These are phyloP conservation scores for Discoglossus pictus DNA, from an alignment of 2,797 vertebrate species.

Conservation along the genomic window DNA sequence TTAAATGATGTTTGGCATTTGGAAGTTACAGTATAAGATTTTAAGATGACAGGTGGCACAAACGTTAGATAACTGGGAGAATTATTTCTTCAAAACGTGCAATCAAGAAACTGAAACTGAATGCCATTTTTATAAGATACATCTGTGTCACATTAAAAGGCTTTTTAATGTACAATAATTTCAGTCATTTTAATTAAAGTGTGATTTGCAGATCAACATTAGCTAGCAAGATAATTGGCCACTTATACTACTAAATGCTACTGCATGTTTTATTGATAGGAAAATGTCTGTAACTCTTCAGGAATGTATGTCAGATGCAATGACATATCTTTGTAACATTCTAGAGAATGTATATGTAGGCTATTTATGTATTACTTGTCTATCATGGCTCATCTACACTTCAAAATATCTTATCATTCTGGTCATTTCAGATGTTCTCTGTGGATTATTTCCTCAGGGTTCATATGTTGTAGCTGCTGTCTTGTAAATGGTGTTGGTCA, in stretches of 20 bases:
- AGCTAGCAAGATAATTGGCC: constrained; percentile 42
- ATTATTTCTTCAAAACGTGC: constrained; percentile 39
- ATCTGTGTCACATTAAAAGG: constrained; percentile 44
- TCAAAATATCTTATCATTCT: too few species aligned
- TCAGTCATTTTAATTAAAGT: constrained; percentile 45
- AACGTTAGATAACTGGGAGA: constrained; percentile 30
- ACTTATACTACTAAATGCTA: constrained; percentile 42
- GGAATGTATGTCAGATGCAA: constrained; percentile 33
- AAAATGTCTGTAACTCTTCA: constrained; percentile 18
- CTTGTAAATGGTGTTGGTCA: too few species aligned
- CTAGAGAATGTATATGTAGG: constrained; percentile 24
- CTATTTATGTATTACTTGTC: too few species aligned
- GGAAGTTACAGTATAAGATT: too few species aligned
- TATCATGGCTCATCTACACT: too few species aligned
- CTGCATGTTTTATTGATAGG: constrained; percentile 32
- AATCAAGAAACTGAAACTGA: constrained; percentile 31
- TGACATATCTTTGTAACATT: constrained; percentile 25
- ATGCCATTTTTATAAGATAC: constrained; percentile 33
- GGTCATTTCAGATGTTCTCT: too few species aligned
- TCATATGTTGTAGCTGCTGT: too few species aligned
- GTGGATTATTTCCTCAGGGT: too few species aligned
- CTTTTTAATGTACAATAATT: constrained; percentile 40
- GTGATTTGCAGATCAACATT: constrained; percentile 44
- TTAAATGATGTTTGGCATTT: too few species aligned
- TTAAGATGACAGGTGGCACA: constrained; percentile 40